Evolutionary conservation across 2,113 vertebrate species (phyloP).

Genomic region (Gulo gulo): DNA sequence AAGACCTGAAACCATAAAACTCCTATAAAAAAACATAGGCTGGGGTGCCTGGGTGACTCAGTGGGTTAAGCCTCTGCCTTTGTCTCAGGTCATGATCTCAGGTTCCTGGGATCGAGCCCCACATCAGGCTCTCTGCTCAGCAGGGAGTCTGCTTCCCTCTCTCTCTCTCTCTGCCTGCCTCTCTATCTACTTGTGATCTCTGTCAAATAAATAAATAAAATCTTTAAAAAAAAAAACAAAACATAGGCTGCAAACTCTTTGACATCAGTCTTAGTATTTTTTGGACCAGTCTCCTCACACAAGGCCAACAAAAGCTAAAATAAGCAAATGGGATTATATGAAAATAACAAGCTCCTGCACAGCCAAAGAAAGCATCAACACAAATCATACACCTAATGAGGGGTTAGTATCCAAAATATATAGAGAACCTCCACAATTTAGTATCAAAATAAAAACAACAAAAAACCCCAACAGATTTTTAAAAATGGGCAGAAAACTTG

Average conservation of each 20-base stretch:
- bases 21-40: not conserved
- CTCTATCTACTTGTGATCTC: no score
- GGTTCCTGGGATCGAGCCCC: no score
- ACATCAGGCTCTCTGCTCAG: no score
- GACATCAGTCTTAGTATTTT: not conserved
- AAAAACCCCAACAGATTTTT: not conserved
- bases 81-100: no score
- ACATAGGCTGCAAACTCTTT: not conserved
- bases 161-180: no score
- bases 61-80: no score
- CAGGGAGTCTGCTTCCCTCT: no score
- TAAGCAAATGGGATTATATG: not conserved
- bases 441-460: not conserved
- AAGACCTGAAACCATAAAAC: not conserved
- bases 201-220: no score
- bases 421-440: not conserved
- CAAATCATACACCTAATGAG: not conserved
- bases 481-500: not conserved
- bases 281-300: not conserved
- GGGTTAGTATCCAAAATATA: not conserved
- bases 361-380: not conserved
- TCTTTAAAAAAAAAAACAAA: not conserved
- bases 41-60: no score
- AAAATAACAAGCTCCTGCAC: not conserved
- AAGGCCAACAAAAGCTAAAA: not conserved